Evolutionary conservation across 2,113 vertebrate species (phyloP), one percentile per base, ranked within the genome.

Genomic region (Epinephelus cyanopodus): DNA sequence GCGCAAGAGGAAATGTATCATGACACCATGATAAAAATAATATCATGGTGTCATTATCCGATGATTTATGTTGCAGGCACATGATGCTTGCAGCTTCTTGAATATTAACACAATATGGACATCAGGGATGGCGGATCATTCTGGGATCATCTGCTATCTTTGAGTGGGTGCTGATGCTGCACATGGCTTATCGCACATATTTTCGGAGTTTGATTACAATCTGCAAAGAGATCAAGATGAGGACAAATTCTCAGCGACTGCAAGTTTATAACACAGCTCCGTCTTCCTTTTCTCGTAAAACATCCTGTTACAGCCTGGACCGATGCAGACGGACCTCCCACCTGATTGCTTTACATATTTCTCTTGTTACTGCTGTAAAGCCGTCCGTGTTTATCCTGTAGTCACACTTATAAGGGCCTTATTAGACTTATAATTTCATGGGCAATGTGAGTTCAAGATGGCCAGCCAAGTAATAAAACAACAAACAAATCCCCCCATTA

Each of bases 191-290:
- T 60, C 15, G 1, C 37, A 33, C 42, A 61, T 29, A 48, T 39
- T 60, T 61, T 29, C 5, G 5, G 54, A 13, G 45, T 74, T 67
- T 53, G 62, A 74, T 58, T 74, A 50, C 17, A 66, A 67, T 74
- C 70, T 81, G 62, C 42, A 39, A 13, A 13, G 50, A n/a, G 45
- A 74, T 64, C 23, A 64, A 57, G 39, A 72, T 61, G 19, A 61
- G 42, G 29, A 66, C 18, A 27, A 15, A 5, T n/a, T 56, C 39
- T 72, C 48, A 53, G n/a, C 14, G 45, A 63, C 65, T 69, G 25
- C 12, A 33, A 29, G 7, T 64, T 71, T 12, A 48, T 47, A 2
- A 48, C 10, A 21, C 18, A 2, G 10, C 27, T 47, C 39, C 54
- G 29, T 47, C 7, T 58, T 58, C 21, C 19, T 25, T 17, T 58